Percentiles rank a stretch among this genome's conserved stretches.
Evolutionary conservation across 2,888 invertebrate genomes (phyloP).

Genomic region (Rhagium mordax): DNA sequence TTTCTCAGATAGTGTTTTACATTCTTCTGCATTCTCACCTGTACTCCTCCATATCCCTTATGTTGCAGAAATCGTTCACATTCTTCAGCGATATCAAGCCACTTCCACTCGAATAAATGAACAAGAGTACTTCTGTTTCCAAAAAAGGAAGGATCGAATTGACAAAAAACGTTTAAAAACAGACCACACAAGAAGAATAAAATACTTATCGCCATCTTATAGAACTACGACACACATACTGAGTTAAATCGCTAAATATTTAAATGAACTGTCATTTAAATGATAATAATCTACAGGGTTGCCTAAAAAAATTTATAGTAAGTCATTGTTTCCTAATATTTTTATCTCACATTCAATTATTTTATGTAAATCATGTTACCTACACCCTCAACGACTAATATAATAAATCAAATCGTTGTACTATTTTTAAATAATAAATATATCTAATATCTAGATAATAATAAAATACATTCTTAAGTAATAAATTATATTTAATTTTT

Average conservation of each 20-base stretch:
- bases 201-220: background rate
- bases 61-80: conserved; percentile 84
- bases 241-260: background rate
- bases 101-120: conserved; percentile 87
- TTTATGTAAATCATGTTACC: too few species aligned
- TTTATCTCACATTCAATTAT: too few species aligned
- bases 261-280: background rate
- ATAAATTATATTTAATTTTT: too few species aligned
- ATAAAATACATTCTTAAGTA: too few species aligned
- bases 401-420: too few species aligned
- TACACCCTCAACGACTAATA: too few species aligned
- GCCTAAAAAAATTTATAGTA: background rate
- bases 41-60: conserved; percentile 81
- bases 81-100: conserved; percentile 83
- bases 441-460: too few species aligned
- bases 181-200: background rate
- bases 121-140: conserved; percentile 77
- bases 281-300: background rate
- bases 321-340: too few species aligned
- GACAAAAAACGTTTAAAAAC: conserved; percentile 27
- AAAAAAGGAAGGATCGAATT: conserved; percentile 71
- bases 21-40: conserved; percentile 71
- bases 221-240: background rate
- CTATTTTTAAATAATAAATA: too few species aligned
- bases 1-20: too few species aligned